Evolutionary conservation across 1,140 invertebrate species (phyloP).

Genomic region (Eupristina koningsbergeri): DNA sequence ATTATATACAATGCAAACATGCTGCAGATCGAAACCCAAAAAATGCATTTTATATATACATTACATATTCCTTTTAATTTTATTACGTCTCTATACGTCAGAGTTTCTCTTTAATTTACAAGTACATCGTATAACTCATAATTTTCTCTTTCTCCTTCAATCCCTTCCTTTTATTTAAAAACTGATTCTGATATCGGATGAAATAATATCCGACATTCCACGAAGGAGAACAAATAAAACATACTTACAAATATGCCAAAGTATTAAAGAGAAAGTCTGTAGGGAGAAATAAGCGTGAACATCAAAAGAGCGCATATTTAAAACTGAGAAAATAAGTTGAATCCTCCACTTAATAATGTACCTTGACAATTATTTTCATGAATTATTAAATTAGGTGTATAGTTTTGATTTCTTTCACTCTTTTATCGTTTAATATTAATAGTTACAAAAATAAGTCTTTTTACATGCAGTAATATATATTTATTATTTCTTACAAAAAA

Average conservation of each 20-base stretch:
- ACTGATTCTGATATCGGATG: background rate
- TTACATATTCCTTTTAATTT: slow-evolving; percentile 48
- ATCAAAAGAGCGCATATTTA: background rate
- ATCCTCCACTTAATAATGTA: background rate
- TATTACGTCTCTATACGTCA: slow-evolving; percentile 24
- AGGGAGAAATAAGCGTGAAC: slow-evolving; percentile 25
- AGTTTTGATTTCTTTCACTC: background rate
- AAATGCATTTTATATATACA: slow-evolving; percentile 20
- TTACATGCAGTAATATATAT: too few relatives aligned
- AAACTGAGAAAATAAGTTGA: background rate
- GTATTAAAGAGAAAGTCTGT: slow-evolving; percentile 18
- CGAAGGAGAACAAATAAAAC: slow-evolving; percentile 42
- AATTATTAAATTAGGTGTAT: background rate
- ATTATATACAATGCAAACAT: background rate
- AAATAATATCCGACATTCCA: slow-evolving; percentile 32
- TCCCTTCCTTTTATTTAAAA: slow-evolving; percentile 3
- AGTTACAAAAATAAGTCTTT: too few relatives aligned
- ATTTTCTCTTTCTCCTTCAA: slow-evolving; percentile 25
- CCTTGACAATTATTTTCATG: background rate
- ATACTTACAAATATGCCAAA: background rate
- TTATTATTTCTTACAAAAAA: too few relatives aligned
- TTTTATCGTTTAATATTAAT: too few relatives aligned
- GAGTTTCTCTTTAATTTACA: slow-evolving; percentile 47
- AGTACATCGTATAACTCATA: slow-evolving; percentile 28
- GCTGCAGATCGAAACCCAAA: slow-evolving; percentile 30